A percentile compares a stretch with the other conserved stretches of the same genome.
phyloP scores from a whole-genome alignment of 2,888 invertebrate species.

The Luperina testacea region DNA sequence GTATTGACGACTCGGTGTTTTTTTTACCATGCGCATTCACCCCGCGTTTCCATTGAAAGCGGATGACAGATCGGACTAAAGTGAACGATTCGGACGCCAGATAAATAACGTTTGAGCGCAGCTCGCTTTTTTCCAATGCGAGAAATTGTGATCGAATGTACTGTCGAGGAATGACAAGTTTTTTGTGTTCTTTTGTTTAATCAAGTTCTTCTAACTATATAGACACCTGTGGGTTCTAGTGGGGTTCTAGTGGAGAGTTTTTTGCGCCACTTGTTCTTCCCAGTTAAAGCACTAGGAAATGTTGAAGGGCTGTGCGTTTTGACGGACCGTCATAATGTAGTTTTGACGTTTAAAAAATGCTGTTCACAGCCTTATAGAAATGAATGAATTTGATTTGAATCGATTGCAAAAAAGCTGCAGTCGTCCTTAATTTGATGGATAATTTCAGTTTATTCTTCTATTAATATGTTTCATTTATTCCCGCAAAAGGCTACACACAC shows the following conservation, averaged over 20 bases:
- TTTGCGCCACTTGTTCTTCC: background rate
- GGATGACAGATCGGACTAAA: constrained; percentile 5
- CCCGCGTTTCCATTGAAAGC: background rate
- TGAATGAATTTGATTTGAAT: background rate
- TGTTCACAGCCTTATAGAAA: background rate
- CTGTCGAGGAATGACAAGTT: background rate
- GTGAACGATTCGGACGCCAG: background rate
- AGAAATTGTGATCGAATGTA: background rate
- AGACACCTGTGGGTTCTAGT: background rate
- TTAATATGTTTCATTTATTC: background rate
- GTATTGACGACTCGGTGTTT: background rate
- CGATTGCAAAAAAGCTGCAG: too few relatives aligned
- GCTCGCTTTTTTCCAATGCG: background rate
- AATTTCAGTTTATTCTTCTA: background rate
- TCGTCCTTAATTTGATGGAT: background rate
- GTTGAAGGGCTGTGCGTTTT: background rate
- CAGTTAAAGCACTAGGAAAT: background rate
- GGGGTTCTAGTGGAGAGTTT: background rate
- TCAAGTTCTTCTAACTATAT: background rate
- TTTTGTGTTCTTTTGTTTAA: background rate
- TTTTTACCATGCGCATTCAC: constrained; percentile 2
- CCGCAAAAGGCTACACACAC: too few relatives aligned
- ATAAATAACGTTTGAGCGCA: background rate
- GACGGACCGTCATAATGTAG: background rate
- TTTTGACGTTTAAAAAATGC: background rate